Evolutionary conservation across 2,797 vertebrate species (phyloP), one percentile per base, ranked within the genome.

Genomic region (Allobates femoralis): DNA sequence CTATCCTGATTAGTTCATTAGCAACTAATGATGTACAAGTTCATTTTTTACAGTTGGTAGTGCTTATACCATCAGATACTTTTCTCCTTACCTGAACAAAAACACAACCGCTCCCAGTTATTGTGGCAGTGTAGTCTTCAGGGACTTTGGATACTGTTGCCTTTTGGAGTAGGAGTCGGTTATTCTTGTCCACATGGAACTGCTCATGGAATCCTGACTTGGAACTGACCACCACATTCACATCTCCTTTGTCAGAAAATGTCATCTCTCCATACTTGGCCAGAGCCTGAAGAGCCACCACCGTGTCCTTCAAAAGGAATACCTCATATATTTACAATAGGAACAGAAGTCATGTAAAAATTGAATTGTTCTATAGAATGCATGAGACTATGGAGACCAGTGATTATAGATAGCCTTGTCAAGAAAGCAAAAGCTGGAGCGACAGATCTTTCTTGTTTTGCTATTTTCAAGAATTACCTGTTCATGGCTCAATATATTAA

Each of bases 291-390:
- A 98, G 95, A 87, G 95, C 96, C 87, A 96, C 96, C 75, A 98
- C 95, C 0, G 96, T 97, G 89, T 97, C 96, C 97, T 97, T 46
- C n/a, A n/a, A n/a, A n/a, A n/a, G n/a, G n/a, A n/a, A n/a, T n/a
- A n/a, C n/a, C n/a, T n/a, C n/a, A n/a, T n/a, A n/a, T n/a, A n/a
- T n/a, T n/a, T n/a, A n/a, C n/a, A n/a, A n/a, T n/a, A n/a, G n/a
- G n/a, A n/a, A n/a, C n/a, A n/a, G n/a, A n/a, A n/a, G n/a, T n/a
- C n/a, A n/a, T n/a, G n/a, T n/a, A n/a, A n/a, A n/a, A n/a, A n/a
- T n/a, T n/a, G n/a, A n/a, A n/a, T n/a, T n/a, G n/a, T n/a, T n/a
- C n/a, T n/a, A n/a, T n/a, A n/a, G n/a, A n/a, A n/a, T n/a, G n/a
- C n/a, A n/a, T n/a, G n/a, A n/a, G n/a, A n/a, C n/a, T n/a, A n/a